Evolutionary conservation across 2,113 vertebrate genomes (phyloP).

Genomic region (Brachirus orientalis): DNA sequence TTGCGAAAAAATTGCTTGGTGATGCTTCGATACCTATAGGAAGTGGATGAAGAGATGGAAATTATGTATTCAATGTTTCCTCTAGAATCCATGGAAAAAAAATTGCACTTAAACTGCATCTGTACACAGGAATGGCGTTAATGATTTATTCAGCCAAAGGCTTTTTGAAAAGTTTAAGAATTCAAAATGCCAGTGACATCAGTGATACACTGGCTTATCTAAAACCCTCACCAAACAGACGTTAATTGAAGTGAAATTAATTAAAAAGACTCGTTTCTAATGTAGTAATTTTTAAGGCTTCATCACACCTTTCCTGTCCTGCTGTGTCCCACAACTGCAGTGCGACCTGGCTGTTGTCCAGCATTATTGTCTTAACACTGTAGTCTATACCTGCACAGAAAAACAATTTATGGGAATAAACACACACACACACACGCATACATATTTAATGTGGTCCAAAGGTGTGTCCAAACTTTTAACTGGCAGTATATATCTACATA

Average conservation of each 20-base stretch:
- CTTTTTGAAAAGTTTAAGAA: no score
- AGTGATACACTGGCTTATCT: no score
- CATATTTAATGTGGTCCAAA: no score
- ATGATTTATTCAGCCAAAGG: no score
- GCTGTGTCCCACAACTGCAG: slow-evolving; percentile 96
- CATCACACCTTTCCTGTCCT: slow-evolving; percentile 88
- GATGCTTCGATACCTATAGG: slow-evolving; percentile 89
- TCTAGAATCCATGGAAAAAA: background rate
- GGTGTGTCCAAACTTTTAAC: no score
- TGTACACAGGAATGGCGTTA: no score
- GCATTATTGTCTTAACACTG: slow-evolving; percentile 88
- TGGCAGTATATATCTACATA: no score
- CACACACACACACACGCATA: background rate
- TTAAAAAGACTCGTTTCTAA: background rate
- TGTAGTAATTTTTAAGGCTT: background rate
- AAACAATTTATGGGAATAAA: background rate
- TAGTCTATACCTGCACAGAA: slow-evolving; percentile 88
- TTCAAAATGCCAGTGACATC: background rate
- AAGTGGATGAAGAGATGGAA: background rate
- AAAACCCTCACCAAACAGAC: background rate
- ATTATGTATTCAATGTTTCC: background rate
- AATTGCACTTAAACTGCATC: background rate
- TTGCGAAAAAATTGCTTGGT: slow-evolving; percentile 97
- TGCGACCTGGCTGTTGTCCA: slow-evolving; percentile 86
- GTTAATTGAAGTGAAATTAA: background rate